phyloP scores from a whole-genome alignment of 2,797 vertebrate genomes.

The Typhlichthys eigenmanni region DNA sequence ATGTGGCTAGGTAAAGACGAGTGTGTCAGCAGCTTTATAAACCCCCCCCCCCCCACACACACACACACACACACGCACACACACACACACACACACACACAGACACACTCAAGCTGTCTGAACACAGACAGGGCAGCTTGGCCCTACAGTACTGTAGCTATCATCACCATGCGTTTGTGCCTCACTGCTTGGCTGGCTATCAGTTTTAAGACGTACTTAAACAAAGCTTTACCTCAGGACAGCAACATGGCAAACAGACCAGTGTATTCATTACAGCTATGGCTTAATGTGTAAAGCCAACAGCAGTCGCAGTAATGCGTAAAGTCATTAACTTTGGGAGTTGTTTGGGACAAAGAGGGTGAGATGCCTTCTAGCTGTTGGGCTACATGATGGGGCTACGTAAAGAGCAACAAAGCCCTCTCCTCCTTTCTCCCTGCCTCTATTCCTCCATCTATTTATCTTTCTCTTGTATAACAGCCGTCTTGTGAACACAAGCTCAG shows the following conservation, averaged over 20 bases:
- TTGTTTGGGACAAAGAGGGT: slow-evolving; percentile 73
- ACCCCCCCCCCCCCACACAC: slow-evolving; percentile 10
- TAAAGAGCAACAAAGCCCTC: slow-evolving; percentile 57
- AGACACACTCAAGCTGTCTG: slow-evolving; percentile 28
- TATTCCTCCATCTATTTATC: slow-evolving; percentile 38
- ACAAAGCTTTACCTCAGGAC: slow-evolving; percentile 67
- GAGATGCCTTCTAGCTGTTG: slow-evolving; percentile 71
- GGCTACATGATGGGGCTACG: slow-evolving; percentile 64
- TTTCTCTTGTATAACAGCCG: slow-evolving; percentile 42
- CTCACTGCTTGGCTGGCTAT: slow-evolving; percentile 57
- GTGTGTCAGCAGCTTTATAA: slow-evolving; percentile 69
- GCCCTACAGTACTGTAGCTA: slow-evolving; percentile 43
- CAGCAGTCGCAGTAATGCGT: slow-evolving; percentile 78
- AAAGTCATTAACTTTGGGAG: slow-evolving; percentile 81
- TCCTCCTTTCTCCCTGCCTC: slow-evolving; percentile 41
- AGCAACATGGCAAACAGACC: slow-evolving; percentile 53
- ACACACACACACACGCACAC: slow-evolving; percentile 14
- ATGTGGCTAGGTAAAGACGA: slow-evolving; percentile 68
- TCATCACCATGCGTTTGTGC: slow-evolving; percentile 31
- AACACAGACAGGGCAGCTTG: slow-evolving; percentile 65
- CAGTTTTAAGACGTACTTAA: slow-evolving; percentile 61
- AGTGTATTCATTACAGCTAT: slow-evolving; percentile 76
- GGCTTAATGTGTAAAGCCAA: slow-evolving; percentile 75
- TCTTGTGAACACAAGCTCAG: slow-evolving; percentile 20
- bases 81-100: neutral